Evolutionary conservation across 2,888 invertebrate species (phyloP).

Genomic region (Leptinotarsa rubiginosa): DNA sequence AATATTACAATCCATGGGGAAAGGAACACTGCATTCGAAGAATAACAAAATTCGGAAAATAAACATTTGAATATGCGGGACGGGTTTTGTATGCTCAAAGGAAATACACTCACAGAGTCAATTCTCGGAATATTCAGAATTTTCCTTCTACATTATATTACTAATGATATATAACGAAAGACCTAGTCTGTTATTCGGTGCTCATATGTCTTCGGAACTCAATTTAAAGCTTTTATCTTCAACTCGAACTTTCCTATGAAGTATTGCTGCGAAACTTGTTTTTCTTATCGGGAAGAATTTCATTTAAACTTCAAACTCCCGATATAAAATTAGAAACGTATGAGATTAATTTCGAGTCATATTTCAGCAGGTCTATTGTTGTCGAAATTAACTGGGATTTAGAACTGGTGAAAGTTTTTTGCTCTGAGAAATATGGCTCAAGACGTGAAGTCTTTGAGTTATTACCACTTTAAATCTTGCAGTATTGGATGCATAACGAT

Average conservation of each 20-base stretch:
- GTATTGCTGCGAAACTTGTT: conserved; percentile 21
- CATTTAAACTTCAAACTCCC: conserved; percentile 24
- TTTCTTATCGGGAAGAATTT: conserved; percentile 16
- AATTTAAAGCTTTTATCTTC: not conserved
- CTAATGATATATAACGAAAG: too few species aligned
- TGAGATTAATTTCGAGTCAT: conserved; percentile 20
- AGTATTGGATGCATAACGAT: conserved; percentile 20
- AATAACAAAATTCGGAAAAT: not conserved
- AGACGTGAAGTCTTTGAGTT: not conserved
- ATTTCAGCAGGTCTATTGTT: conserved; percentile 12
- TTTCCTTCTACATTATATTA: too few species aligned
- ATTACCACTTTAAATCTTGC: conserved; percentile 19
- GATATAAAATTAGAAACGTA: conserved; percentile 19
- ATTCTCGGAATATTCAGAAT: too few species aligned
- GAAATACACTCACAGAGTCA: not conserved
- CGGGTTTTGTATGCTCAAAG: not conserved
- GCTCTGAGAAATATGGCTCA: conserved; percentile 7
- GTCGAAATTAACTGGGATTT: conserved; percentile 22
- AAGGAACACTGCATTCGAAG: not conserved
- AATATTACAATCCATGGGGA: conserved; percentile 7
- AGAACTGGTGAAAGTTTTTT: conserved; percentile 19
- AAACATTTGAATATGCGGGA: not conserved
- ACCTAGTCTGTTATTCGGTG: not conserved
- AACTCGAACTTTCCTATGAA: conserved; percentile 16
- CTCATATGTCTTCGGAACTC: not conserved